Conservation (phyloP, 2,888 invertebrate species). For the Aromia moschata region DNA sequence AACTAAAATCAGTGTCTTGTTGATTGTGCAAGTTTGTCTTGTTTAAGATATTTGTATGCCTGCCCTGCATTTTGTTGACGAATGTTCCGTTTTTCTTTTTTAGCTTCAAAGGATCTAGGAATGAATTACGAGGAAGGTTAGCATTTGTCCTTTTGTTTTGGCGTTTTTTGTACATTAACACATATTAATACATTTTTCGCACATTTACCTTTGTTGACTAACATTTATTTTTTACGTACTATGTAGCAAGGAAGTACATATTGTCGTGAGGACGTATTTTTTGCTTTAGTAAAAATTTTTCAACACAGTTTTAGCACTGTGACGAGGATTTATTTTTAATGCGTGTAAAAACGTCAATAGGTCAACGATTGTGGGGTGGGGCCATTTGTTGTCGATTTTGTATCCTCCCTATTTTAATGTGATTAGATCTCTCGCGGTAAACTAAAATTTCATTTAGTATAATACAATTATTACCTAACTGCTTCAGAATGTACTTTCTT, state of each 20-base stretch:
- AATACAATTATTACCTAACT: too few species aligned
- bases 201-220: background rate
- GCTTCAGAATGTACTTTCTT: slow-evolving; percentile 2
- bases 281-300: too few species aligned
- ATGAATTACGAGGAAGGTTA: slow-evolving; percentile 67
- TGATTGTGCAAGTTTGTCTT: slow-evolving; percentile 1
- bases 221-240: background rate
- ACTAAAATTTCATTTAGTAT: too few species aligned
- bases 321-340: too few species aligned
- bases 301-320: too few species aligned
- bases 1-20: too few species aligned
- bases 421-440: too few species aligned
- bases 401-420: too few species aligned
- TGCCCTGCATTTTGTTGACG: slow-evolving; percentile 36
- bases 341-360: too few species aligned
- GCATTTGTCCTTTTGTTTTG: slow-evolving; percentile 43
- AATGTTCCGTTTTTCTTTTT: slow-evolving; percentile 50
- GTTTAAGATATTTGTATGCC: slow-evolving; percentile 13
- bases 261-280: background rate
- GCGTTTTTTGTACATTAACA: slow-evolving; percentile 4
- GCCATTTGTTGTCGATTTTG: too few species aligned
- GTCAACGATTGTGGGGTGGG: too few species aligned
- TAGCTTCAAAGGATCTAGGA: slow-evolving; percentile 73
- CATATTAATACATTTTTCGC: slow-evolving; percentile 11
- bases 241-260: background rate